These are phyloP conservation scores for Eugnorisma glareosa DNA, from an alignment of 2,888 invertebrate genomes.

Conservation along the genomic window DNA sequence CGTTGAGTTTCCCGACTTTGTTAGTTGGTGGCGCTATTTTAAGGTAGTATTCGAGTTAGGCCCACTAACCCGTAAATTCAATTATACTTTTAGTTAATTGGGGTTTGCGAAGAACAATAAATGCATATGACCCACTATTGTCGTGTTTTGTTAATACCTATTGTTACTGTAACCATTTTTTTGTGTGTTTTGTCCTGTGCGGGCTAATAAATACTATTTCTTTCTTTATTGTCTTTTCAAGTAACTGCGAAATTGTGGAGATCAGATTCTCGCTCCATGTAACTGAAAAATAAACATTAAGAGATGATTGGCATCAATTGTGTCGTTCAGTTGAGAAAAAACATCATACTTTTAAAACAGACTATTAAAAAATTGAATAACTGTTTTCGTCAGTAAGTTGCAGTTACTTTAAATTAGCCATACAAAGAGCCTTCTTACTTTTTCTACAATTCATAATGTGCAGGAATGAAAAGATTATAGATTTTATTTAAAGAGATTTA, in stretches of 20 bases:
- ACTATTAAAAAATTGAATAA: neutral
- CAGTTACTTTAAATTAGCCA: neutral
- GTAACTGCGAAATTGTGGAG: neutral
- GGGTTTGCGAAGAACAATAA: neutral
- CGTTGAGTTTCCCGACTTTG: constrained; percentile 7
- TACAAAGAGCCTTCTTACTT: neutral
- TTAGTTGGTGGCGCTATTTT: constrained; percentile 49
- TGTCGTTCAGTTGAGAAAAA: neutral
- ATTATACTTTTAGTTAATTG: neutral
- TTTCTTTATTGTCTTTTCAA: neutral
- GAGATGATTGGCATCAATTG: neutral
- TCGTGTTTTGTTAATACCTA: too few relatives aligned
- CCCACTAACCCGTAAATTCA: too few relatives aligned
- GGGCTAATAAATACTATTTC: too few relatives aligned
- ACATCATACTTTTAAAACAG: neutral
- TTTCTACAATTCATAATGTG: neutral
- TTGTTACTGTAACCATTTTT: too few relatives aligned
- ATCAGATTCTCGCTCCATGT: neutral
- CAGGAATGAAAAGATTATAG: neutral
- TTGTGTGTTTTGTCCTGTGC: too few relatives aligned
- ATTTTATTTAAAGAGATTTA: neutral
- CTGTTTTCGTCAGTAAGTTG: too few relatives aligned
- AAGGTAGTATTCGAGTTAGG: neutral
- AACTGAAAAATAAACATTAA: neutral
- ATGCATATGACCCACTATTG: neutral